Conservation (phyloP, 2,888 invertebrate genomes). For the Melipona bicolor region DNA sequence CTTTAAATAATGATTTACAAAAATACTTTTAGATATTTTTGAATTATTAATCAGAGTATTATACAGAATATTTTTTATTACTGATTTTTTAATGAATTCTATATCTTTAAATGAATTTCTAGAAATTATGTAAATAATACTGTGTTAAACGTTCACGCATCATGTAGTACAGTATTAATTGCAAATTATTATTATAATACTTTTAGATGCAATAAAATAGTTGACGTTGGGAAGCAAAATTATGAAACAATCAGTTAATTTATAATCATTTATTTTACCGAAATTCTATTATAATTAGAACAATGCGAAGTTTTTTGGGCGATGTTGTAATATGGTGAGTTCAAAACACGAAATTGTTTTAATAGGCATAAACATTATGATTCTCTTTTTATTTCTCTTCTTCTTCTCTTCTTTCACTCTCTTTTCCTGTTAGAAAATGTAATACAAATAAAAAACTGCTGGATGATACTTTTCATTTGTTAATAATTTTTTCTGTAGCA, state of each 20-base stretch:
- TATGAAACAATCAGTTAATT: conserved; percentile 45
- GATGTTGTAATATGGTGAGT: conserved; percentile 83
- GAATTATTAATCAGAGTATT: conserved; percentile 11
- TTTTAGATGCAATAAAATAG: conserved; percentile 13
- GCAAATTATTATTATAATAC: conserved; percentile 8
- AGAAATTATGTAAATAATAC: conserved; percentile 16
- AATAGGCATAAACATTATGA: not conserved
- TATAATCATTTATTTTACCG: not conserved
- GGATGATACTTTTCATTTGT: not conserved
- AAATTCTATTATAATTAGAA: conserved; percentile 56
- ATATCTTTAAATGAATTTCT: not conserved
- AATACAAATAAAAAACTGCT: not conserved
- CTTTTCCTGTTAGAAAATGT: not conserved
- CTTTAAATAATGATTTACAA: conserved; percentile 35
- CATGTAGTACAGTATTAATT: conserved; percentile 26
- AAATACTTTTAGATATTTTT: conserved; percentile 26
- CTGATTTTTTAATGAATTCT: conserved; percentile 14
- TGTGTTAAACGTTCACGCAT: conserved; percentile 1
- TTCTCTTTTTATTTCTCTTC: not conserved
- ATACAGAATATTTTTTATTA: conserved; percentile 3
- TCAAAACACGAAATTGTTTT: conserved; percentile 2
- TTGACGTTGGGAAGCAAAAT: conserved; percentile 33
- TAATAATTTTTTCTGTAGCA: conserved; percentile 74
- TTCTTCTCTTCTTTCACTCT: not conserved
- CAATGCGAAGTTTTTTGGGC: conserved; percentile 81